Percentiles rank a stretch among this genome's conserved stretches.
Evolutionary conservation across 2,888 invertebrate genomes (phyloP).

Genomic region (Drosophila subquinaria): DNA sequence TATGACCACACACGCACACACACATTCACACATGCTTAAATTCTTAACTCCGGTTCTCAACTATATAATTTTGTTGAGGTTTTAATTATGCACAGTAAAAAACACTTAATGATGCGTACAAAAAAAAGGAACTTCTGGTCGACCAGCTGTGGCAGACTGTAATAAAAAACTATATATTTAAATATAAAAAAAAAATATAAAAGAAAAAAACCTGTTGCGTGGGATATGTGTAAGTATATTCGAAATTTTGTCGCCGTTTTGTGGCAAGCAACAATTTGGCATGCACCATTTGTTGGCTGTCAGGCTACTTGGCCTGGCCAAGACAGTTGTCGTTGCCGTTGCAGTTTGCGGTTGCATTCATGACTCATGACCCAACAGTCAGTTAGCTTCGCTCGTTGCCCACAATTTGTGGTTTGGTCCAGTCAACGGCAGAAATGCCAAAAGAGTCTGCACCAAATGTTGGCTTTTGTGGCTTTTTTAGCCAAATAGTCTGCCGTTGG

Average conservation of each 20-base stretch:
- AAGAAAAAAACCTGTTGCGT: slow-evolving; percentile 73
- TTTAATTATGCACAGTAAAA: slow-evolving; percentile 65
- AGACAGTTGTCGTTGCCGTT: slow-evolving; percentile 36
- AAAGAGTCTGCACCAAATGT: slow-evolving; percentile 36
- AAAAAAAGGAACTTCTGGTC: slow-evolving; percentile 47
- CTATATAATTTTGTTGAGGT: slow-evolving; percentile 52
- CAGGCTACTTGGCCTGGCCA: slow-evolving; percentile 42
- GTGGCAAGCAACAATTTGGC: slow-evolving; percentile 57
- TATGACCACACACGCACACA: slow-evolving; percentile 46
- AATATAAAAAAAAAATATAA: neutral
- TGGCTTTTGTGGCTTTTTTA: slow-evolving; percentile 25
- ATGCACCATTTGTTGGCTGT: slow-evolving; percentile 60
- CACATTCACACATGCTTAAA: neutral
- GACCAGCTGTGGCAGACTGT: slow-evolving; percentile 20
- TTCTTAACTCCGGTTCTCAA: slow-evolving; percentile 5
- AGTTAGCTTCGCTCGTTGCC: neutral
- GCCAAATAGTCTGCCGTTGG: slow-evolving; percentile 27
- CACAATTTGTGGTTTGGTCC: slow-evolving; percentile 38
- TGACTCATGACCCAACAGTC: slow-evolving; percentile 47
- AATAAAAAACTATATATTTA: neutral
- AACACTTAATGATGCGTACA: slow-evolving; percentile 57
- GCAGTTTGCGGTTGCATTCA: slow-evolving; percentile 41
- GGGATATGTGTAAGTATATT: slow-evolving; percentile 56
- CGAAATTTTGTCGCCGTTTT: slow-evolving; percentile 37
- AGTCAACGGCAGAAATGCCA: slow-evolving; percentile 46